Base-by-base conservation (phyloP, 2,113 vertebrate genomes). In the Lampris megalopsis region DNA sequence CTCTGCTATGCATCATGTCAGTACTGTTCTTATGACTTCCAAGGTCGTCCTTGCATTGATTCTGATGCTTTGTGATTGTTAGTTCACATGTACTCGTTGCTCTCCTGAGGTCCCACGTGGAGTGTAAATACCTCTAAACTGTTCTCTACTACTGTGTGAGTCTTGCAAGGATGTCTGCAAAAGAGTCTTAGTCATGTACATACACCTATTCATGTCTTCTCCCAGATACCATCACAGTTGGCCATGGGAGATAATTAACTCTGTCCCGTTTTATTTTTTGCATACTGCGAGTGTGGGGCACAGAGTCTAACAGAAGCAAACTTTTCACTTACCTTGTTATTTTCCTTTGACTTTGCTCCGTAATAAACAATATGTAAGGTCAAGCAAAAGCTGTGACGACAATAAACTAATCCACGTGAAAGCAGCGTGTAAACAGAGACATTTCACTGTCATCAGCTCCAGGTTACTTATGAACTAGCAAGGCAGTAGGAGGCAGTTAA, bases 61-160 rank as follows among this genome's bases (percentile, higher is more conserved):
- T 42, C 49, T 75, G 9, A 1, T 60, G 7, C 41, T 8, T 48
- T n/a, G 47, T 9, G 65, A 43, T 54, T 38, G 54, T 54, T 68
- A 4, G 0, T 73, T 73, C 63, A 77, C 47, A 40, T 45, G 43
- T 7, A 5, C 7, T 45, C 7, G 43, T 45, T 7, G 2, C 50
- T 53, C 10, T 11, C 10, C 50, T 53, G 2, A 53, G 50, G 50
- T 4, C 4, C 4, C 50, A 13, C n/a, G 3, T 1, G 4, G 8
- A 7, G 43, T 4, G 4, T n/a, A 64, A 73, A 84, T 57, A 59
- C 59, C 60, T 77, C 68, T 10, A 48, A 63, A 53, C 58, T 74
- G 24, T 24, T 24, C 24, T 24, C 24, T 24, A 49, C 36, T 66
- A 8, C 3, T n/a, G 56, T 4, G 24, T 11, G 47, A 3, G 0